These are phyloP conservation scores for Elaphurus davidianus DNA, from an alignment of 2,113 vertebrate species.

Conservation along the genomic window DNA sequence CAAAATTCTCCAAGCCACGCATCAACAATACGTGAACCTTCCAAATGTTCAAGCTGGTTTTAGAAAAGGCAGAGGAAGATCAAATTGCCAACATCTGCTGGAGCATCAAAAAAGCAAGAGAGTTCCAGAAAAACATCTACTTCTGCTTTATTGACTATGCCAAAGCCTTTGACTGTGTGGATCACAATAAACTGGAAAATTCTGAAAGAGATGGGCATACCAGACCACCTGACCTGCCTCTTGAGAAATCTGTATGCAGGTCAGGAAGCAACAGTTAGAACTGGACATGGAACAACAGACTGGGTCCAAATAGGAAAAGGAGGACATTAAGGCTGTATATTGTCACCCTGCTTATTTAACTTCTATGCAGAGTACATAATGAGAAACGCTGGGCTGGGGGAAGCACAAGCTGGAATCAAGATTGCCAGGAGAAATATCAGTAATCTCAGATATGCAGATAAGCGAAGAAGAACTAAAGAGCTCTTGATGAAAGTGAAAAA, in stretches of 20 bases:
- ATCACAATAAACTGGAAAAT: not conserved
- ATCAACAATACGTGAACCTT: rapidly evolving
- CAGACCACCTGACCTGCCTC: not conserved
- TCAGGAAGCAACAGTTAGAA: not conserved
- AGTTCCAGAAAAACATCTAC: not conserved
- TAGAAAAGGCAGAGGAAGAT: not conserved
- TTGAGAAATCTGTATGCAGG: not conserved
- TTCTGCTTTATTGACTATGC: not conserved
- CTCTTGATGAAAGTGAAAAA: not conserved
- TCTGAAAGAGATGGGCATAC: not conserved
- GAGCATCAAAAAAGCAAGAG: too few species aligned
- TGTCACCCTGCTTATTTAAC: not conserved
- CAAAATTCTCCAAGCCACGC: not conserved
- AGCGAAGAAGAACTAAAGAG: not conserved
- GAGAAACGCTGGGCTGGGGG: not conserved
- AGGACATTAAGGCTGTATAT: rapidly evolving
- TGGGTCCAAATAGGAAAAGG: not conserved
- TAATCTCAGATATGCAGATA: not conserved
- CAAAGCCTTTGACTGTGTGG: not conserved
- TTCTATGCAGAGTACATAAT: not conserved
- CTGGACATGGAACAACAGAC: not conserved
- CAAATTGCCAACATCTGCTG: too few species aligned
- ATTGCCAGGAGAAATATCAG: not conserved
- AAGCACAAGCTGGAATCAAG: not conserved
- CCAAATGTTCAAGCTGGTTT: not conserved